These are phyloP conservation scores for Clarias fuscus DNA, from an alignment of 2,797 vertebrate genomes.

Conservation along the genomic window DNA sequence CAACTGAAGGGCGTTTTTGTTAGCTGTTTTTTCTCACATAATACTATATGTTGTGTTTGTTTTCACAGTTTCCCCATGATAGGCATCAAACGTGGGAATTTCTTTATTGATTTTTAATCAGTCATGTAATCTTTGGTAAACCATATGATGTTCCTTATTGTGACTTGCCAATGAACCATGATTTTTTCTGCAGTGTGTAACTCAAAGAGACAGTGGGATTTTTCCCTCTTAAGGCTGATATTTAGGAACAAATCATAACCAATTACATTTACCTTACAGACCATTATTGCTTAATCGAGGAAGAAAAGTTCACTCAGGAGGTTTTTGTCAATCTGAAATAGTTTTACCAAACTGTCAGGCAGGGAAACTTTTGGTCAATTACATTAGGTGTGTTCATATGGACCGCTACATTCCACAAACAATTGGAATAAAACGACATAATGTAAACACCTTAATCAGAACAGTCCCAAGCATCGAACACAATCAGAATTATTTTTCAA, in stretches of 20 bases:
- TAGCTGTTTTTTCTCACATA: background rate
- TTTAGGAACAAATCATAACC: conserved; percentile 2
- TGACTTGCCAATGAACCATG: background rate
- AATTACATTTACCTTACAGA: background rate
- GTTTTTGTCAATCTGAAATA: no score
- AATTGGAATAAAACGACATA: no score
- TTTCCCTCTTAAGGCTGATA: background rate
- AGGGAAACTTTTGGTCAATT: background rate
- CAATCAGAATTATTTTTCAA: no score
- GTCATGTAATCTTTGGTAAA: background rate
- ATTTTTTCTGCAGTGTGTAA: background rate
- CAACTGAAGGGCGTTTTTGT: background rate
- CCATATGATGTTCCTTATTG: background rate
- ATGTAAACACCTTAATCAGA: no score
- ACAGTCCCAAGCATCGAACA: no score
- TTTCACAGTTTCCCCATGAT: background rate
- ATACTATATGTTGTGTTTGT: no score
- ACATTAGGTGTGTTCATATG: background rate
- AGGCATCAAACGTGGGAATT: background rate
- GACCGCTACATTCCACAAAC: no score
- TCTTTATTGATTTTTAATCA: background rate
- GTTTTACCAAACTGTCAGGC: background rate
- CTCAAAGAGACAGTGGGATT: background rate
- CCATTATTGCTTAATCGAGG: background rate
- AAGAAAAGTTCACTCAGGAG: background rate